Evolutionary conservation across 2,113 vertebrate genomes (phyloP), one percentile per base, ranked within the genome.

Genomic region (Sapajus apella): DNA sequence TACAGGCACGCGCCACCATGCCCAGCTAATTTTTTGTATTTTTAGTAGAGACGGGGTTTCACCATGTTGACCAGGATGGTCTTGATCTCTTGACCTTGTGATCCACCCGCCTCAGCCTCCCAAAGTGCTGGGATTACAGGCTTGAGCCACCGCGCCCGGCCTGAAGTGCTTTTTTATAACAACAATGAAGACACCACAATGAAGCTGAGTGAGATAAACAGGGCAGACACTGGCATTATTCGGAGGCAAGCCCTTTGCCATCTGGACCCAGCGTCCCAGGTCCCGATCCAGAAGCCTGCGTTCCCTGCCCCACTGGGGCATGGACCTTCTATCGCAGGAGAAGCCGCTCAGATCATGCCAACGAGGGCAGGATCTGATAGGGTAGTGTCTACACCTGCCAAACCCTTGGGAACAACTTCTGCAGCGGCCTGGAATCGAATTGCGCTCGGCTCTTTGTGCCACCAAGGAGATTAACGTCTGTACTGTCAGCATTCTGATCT

Each of bases 101-200:
- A 61, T 61, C 25, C 10, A 0, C 10, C 10, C 1, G 10, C 58
- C 56, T 61, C 1, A 4, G 23, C 58, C 58, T 61, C 58, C 10
- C 25, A 61, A 61, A 61, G 10, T 61, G 58, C 25, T 61, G 58
- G 25, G 58, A 61, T 61, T 61, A 27, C 4, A 61, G 11, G 58
- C 4, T 4, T 61, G 58, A 61, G 58, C 25, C 4, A 5, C 25
- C 4, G 5, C 5, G 4, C 25, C 58, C 2, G 2, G n/a, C 52
- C 52, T 6, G 35, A 8, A 17, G 35, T 6, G 11, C 16, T 14
- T 32, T 4, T 5, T 16, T 27, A 21, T 1, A 0, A 1, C 7
- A 37, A 55, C 4, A 1, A 21, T 0, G 4, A 12, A 12, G 86
- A 10, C 18, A 0, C n/a, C 37, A 4, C 40, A 8, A 0, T 0